Evolutionary conservation across 2,888 invertebrate genomes (phyloP), one percentile per base, ranked within the genome.

Genomic region (Plusia festucae): DNA sequence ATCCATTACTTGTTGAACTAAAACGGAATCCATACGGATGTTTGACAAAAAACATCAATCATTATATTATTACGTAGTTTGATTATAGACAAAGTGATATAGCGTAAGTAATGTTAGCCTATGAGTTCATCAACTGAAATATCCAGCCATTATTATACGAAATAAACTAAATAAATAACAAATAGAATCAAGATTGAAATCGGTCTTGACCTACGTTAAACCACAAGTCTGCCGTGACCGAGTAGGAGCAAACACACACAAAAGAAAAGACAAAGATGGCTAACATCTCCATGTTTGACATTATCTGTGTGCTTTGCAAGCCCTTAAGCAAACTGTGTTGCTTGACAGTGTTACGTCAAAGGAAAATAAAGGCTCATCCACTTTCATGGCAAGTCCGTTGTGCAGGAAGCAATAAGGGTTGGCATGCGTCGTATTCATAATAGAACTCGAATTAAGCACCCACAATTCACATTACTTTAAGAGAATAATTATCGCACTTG

Each of bases 151-250:
- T 70, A 66, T 65, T 70, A 66, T 65, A 73, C 68, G 55, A 61
- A 73, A 75, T 76, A 61, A 68, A 78, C 73, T 81, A 81, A 76
- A 81, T 83, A 79, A 81, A 81, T 82, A 76, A 73, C 74, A 82
- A 90, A 87, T 83, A 86, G 74, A 81, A 84, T 84, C 78, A 81
- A 85, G 85, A 87, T 89, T 86, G 79, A 76, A 85, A 86, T 88
- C 85, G 83, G 84, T 86, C 86, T 89, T 91, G 91, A 92, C 91
- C 90, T 87, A 87, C 81, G 86, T 86, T 81, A 91, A 93, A 93
- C 94, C 93, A 89, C 94, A 93, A 68, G 91, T 89, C 91, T 87
- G 89, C 94, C 93, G 82, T 93, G 94, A 93, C 93, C 92, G 91
- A 90, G 87, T 85, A 85, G 87, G 85, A 88, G 88, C 82, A 91